Evolutionary conservation across 2,888 invertebrate species (phyloP).

Genomic region (Nomada flava): DNA sequence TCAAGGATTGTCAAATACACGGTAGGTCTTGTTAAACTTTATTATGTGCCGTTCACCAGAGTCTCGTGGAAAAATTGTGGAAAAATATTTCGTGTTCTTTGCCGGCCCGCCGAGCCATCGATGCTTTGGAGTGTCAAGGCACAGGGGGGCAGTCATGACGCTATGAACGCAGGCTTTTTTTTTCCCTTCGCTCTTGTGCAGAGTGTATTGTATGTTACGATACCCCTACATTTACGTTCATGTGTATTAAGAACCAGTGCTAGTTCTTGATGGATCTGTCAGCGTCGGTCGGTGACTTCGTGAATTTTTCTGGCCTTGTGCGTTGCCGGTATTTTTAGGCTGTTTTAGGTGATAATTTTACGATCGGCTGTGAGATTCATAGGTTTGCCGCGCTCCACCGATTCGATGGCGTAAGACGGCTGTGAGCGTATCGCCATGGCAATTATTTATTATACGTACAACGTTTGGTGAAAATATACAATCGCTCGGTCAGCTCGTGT

Average conservation of each 20-base stretch:
- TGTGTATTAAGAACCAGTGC: conserved; percentile 10
- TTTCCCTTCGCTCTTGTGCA: not conserved
- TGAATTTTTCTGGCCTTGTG: not conserved
- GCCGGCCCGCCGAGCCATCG: conserved; percentile 65
- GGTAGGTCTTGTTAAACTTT: conserved; percentile 73
- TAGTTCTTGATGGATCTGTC: not conserved
- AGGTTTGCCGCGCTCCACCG: conserved; percentile 54
- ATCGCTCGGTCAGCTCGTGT: conserved; percentile 20
- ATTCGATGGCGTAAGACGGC: conserved; percentile 15
- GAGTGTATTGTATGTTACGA: not conserved
- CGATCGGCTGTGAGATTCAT: conserved; percentile 24
- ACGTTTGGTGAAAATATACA: conserved; percentile 49
- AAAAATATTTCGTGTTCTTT: conserved; percentile 48
- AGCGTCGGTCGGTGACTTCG: not conserved
- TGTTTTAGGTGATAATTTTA: conserved; percentile 23
- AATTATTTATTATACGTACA: conserved; percentile 33
- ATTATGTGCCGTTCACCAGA: conserved; percentile 13
- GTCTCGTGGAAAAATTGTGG: conserved; percentile 26
- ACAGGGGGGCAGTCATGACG: conserved; percentile 44
- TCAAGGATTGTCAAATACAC: conserved; percentile 73
- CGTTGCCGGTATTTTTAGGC: conserved; percentile 55
- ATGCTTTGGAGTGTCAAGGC: conserved; percentile 56
- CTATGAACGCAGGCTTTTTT: conserved; percentile 12
- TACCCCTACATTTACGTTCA: not conserved
- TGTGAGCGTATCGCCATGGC: conserved; percentile 41